phyloP scores from a whole-genome alignment of 2,888 invertebrate genomes.

The Latheticus oryzae region DNA sequence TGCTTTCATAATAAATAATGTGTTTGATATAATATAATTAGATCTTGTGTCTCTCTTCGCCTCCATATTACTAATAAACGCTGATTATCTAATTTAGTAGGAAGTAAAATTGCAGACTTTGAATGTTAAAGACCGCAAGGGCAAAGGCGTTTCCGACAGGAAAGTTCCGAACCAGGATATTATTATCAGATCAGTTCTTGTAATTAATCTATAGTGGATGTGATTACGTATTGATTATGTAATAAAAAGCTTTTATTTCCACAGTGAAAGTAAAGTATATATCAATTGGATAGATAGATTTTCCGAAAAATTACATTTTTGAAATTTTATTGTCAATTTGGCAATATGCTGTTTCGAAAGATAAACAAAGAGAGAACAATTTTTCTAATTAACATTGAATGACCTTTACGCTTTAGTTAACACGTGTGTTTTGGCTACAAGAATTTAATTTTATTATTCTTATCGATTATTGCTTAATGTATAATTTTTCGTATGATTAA shows the following conservation, averaged over 20 bases:
- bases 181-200: slow-evolving; percentile 20
- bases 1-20: no score
- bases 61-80: no score
- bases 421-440: slow-evolving; percentile 24
- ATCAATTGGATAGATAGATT: slow-evolving; percentile 6
- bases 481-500: no score
- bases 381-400: slow-evolving; percentile 35
- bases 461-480: no score
- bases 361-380: no score
- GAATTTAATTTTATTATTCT: no score
- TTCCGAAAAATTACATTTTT: slow-evolving; percentile 8
- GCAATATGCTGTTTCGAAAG: slow-evolving; percentile 29
- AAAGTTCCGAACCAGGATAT: slow-evolving; percentile 32
- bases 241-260: slow-evolving; percentile 27
- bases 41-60: no score
- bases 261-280: slow-evolving; percentile 30
- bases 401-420: slow-evolving; percentile 32
- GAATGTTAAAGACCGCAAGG: no score
- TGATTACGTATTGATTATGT: slow-evolving; percentile 34
- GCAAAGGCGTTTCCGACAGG: slow-evolving; percentile 26
- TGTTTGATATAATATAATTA: no score
- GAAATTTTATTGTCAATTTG: slow-evolving; percentile 5
- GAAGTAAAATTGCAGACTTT: slow-evolving; percentile 2
- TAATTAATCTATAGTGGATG: slow-evolving; percentile 28
- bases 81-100: no score